phyloP scores from a whole-genome alignment of 2,888 invertebrate genomes.

The Coleophora deauratella region DNA sequence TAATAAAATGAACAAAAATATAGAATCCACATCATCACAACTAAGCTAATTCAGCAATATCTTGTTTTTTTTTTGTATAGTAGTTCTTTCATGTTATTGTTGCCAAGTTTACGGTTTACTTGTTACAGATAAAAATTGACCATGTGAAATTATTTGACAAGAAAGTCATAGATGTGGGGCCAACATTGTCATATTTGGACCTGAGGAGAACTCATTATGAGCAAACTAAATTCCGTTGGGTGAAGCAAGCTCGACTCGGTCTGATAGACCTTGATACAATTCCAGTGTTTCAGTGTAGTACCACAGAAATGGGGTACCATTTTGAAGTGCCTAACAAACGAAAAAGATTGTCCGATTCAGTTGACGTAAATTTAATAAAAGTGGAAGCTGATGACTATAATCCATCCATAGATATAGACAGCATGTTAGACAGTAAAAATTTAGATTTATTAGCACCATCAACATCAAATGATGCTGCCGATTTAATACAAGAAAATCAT shows the following conservation, averaged over 20 bases:
- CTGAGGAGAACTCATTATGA: conserved; percentile 35
- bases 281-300: conserved; percentile 37
- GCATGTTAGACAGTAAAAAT: conserved; percentile 5
- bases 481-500: not conserved
- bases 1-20: no score
- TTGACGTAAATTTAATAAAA: conserved; percentile 10
- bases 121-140: conserved; percentile 41
- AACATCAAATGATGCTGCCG: conserved; percentile 1
- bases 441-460: conserved; percentile 2
- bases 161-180: conserved; percentile 29
- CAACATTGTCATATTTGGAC: conserved; percentile 37
- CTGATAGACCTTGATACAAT: conserved; percentile 23
- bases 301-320: conserved; percentile 31
- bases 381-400: conserved; percentile 16
- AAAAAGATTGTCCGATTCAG: conserved; percentile 7
- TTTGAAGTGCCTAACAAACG: conserved; percentile 22
- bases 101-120: no score
- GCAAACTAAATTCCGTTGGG: conserved; percentile 42
- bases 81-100: no score
- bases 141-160: conserved; percentile 35
- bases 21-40: no score
- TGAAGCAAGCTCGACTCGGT: conserved; percentile 29
- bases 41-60: no score
- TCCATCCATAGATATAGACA: conserved; percentile 16
- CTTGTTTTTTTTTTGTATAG: no score